Base-by-base conservation (phyloP, 2,888 invertebrate species). In the Bimastos eiseni region DNA sequence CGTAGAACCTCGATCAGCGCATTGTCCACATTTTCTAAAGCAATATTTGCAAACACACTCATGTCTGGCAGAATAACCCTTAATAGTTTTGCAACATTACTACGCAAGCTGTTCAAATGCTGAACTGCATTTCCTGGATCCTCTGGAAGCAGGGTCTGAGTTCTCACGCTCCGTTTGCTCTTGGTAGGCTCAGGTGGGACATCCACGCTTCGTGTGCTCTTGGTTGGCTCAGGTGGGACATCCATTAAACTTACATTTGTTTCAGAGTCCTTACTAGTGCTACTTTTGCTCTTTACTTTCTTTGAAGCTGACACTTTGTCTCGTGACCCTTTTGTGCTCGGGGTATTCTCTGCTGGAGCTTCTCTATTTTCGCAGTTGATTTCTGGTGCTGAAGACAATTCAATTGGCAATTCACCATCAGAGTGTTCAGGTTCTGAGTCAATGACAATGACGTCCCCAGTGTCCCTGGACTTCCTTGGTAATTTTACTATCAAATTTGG, bases 61-160 rank as follows among this genome's bases (percentile, higher is more conserved):
- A 90, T 38, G 21, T 90, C 84, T 38, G 90, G 90, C 83, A 90
- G 84, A 84, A 90, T 90, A 83, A 84, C 83, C 19, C 83, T 83
- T 17, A 90, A 83, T n/a, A 90, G 86, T 41, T 84, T 83, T 8
- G 84, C 90, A 37, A 90, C 90, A 36, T 90, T 90, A 19, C 30
- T 21, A 36, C 90, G 83, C 84, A 90, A 36, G 24, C 1, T 86
- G 86, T 86, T 86, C 86, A 86, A 19, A 34, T 86, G 86, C 0
- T 24, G 36, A 86, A 36, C 11, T 36, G 86, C 36, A 37, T 30
- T 34, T 4, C 37, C n/a, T 34, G 36, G 33, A 86, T 86, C 24
- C 3, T 86, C 86, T 2, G 86, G 86, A 86, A 86, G 21, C 34
- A 86, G 13, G 3, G 86, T 86, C 86, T 86, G 86, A 34, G 86